Evolutionary conservation across 2,797 vertebrate genomes (phyloP).

Genomic region (Poeciliopsis infans): DNA sequence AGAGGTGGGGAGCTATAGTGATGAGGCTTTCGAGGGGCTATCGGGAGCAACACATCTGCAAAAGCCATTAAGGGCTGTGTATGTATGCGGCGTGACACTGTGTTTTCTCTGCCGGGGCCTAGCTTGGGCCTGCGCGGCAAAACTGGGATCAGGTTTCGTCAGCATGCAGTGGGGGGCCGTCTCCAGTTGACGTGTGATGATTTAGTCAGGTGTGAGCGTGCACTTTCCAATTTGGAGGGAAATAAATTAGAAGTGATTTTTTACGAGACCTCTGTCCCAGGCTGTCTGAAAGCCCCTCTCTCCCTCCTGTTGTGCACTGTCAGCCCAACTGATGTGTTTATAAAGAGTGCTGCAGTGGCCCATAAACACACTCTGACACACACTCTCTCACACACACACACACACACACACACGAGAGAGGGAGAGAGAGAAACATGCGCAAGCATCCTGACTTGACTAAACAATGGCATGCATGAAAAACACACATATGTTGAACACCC

Average conservation of each 20-base stretch:
- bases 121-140: slow-evolving; percentile 88
- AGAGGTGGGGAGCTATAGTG: slow-evolving; percentile 72
- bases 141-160: slow-evolving; percentile 95
- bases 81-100: slow-evolving; percentile 64
- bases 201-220: slow-evolving; percentile 99
- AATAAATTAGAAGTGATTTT: slow-evolving; percentile 99
- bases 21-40: slow-evolving; percentile 69
- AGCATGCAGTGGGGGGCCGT: slow-evolving; percentile 93
- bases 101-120: slow-evolving; percentile 87
- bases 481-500: slow-evolving; percentile 10
- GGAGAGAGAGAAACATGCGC: slow-evolving; percentile 8
- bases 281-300: slow-evolving; percentile 79
- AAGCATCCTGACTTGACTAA: slow-evolving; percentile 35
- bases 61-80: slow-evolving; percentile 89
- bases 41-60: slow-evolving; percentile 89
- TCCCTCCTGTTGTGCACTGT: slow-evolving; percentile 84
- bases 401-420: slow-evolving; percentile 12
- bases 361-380: slow-evolving; percentile 31
- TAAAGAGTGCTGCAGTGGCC: slow-evolving; percentile 84
- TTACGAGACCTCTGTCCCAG: slow-evolving; percentile 89
- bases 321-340: slow-evolving; percentile 97
- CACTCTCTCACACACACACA: slow-evolving; percentile 8
- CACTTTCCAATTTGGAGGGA: slow-evolving; percentile 99
- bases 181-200: slow-evolving; percentile 99
- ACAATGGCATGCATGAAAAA: slow-evolving; percentile 42